Evolutionary conservation across 2,113 vertebrate genomes (phyloP).

Genomic region (Eretmodus cyanostictus): DNA sequence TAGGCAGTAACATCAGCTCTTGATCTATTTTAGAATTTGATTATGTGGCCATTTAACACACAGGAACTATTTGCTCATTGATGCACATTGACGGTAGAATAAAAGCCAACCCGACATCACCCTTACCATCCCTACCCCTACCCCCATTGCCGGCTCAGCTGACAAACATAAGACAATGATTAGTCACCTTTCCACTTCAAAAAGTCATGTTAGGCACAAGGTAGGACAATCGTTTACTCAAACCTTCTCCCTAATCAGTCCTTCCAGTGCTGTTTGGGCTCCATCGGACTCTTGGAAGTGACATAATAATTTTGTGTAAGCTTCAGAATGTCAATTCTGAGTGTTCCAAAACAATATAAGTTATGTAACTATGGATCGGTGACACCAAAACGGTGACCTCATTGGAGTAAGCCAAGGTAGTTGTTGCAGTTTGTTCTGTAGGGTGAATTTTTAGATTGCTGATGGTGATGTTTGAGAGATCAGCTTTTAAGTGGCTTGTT

Average conservation of each 20-base stretch:
- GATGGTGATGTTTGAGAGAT: background rate
- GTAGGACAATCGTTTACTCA: background rate
- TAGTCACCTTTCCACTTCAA: background rate
- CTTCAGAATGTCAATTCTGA: background rate
- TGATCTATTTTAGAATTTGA: conserved; percentile 28
- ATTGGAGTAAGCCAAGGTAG: background rate
- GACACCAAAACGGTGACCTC: background rate
- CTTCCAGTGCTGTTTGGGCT: background rate
- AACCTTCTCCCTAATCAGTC: background rate
- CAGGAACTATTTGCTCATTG: conserved; percentile 59
- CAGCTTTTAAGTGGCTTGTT: background rate
- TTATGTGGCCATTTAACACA: conserved; percentile 38
- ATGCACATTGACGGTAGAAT: conserved; percentile 62
- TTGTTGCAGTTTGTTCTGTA: background rate
- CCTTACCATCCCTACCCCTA: conserved; percentile 21
- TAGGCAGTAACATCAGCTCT: background rate
- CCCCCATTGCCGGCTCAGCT: conserved; percentile 33
- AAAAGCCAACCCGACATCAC: conserved; percentile 59
- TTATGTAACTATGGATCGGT: background rate
- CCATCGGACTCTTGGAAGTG: background rate
- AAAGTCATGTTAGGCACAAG: background rate
- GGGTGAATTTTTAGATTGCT: background rate
- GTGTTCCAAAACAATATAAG: background rate
- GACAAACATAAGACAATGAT: conserved; percentile 42
- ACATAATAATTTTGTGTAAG: background rate